These are phyloP conservation scores for Priocnemis perturbator DNA, from an alignment of 2,888 invertebrate genomes.

Conservation along the genomic window DNA sequence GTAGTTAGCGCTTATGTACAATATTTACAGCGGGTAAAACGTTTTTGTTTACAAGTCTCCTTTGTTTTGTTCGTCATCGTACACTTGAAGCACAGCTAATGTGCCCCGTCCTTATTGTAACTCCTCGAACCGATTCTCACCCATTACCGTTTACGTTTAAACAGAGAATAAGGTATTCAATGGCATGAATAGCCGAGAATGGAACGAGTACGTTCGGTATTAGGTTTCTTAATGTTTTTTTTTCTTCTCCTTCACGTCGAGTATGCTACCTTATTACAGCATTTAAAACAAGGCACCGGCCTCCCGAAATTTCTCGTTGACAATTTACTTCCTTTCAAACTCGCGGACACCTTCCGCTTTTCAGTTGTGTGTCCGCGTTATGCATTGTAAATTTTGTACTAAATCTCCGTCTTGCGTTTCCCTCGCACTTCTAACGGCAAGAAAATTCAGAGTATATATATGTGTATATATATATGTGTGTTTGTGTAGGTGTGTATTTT, in stretches of 20 bases:
- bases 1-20: slow-evolving; percentile 28
- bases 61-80: too few species aligned
- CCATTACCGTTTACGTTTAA: not conserved
- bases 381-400: slow-evolving; percentile 6
- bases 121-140: not conserved
- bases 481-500: slow-evolving; percentile 9
- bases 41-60: not conserved
- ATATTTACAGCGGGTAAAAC: not conserved
- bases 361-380: not conserved
- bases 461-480: not conserved
- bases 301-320: slow-evolving; percentile 5
- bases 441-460: slow-evolving; percentile 14
- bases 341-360: not conserved
- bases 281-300: slow-evolving; percentile 4
- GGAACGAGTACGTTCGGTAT: not conserved
- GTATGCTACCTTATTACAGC: not conserved
- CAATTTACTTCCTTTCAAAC: not conserved
- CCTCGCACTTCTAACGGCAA: slow-evolving; percentile 14
- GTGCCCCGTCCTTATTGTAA: too few species aligned
- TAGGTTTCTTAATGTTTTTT: not conserved
- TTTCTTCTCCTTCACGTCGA: not conserved
- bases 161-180: not conserved
- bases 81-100: too few species aligned
- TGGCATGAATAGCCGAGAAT: not conserved
- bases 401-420: not conserved